Conservation (phyloP, 2,797 vertebrate species). For the Spondyliosoma cantharus region DNA sequence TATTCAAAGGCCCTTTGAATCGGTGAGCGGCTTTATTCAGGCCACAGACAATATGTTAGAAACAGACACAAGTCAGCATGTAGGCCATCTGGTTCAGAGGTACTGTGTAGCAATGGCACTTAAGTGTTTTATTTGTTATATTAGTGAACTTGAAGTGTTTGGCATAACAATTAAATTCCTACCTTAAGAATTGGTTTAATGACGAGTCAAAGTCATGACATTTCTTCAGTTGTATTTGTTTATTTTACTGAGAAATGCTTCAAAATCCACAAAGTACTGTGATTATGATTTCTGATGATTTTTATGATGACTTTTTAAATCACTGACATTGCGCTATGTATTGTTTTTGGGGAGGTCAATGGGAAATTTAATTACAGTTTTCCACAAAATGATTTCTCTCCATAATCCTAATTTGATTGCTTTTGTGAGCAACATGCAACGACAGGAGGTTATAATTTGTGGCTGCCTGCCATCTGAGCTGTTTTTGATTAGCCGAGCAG, state of each 20-base stretch:
- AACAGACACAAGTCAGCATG: conserved; percentile 27
- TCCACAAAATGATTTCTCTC: conserved; percentile 12
- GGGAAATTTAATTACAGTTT: conserved; percentile 39
- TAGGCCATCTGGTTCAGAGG: conserved; percentile 36
- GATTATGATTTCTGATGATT: not conserved
- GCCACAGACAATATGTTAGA: conserved; percentile 22
- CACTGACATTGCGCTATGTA: not conserved
- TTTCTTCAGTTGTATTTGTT: not conserved
- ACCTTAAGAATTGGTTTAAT: not conserved
- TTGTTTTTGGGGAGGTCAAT: conserved; percentile 5
- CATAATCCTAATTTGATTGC: conserved; percentile 75
- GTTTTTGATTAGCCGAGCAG: conserved; percentile 68
- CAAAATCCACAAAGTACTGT: not conserved
- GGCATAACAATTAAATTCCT: too few species aligned
- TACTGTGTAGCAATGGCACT: not conserved
- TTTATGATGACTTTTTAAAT: not conserved
- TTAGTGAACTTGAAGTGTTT: not conserved
- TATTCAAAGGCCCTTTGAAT: conserved; percentile 12
- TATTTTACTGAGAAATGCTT: not conserved
- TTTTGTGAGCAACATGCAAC: conserved; percentile 34
- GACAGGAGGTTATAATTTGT: conserved; percentile 41
- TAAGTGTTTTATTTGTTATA: not conserved
- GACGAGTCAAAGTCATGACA: not conserved
- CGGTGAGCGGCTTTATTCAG: conserved; percentile 12
- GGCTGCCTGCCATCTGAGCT: conserved; percentile 58